Percentiles rank a stretch among this genome's conserved stretches.
Conservation (phyloP, 2,888 invertebrate species). For the Himalopsyche anomala region DNA sequence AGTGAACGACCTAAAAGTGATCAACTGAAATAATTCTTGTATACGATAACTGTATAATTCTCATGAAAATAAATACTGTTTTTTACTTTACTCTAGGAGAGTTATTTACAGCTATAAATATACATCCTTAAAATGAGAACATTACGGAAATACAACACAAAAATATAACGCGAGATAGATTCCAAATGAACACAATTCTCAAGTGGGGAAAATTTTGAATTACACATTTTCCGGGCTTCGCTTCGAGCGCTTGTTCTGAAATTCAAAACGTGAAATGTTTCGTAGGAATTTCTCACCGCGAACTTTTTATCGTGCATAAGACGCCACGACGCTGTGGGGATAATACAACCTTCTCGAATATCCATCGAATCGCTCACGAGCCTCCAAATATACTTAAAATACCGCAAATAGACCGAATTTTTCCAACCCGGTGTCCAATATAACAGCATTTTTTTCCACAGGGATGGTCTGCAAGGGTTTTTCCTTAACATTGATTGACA, state of each 20-base stretch:
- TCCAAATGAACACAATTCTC: not conserved
- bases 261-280: conserved; percentile 4
- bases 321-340: conserved; percentile 4
- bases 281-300: not conserved
- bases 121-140: too few relatives aligned
- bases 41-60: too few relatives aligned
- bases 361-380: conserved; percentile 7
- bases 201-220: not conserved
- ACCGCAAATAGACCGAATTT: not conserved
- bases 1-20: too few relatives aligned
- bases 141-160: not conserved
- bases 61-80: too few relatives aligned
- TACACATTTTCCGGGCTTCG: not conserved
- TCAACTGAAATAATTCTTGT: too few relatives aligned
- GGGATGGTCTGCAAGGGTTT: not conserved
- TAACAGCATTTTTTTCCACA: not conserved
- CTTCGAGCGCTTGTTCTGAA: not conserved
- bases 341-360: conserved; percentile 1
- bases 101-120: too few relatives aligned
- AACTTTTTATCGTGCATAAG: not conserved
- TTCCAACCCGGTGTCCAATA: conserved; percentile 20
- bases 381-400: conserved; percentile 6
- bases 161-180: not conserved
- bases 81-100: too few relatives aligned
- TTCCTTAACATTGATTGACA: not conserved